Percentiles rank a stretch among this genome's conserved stretches.
These are phyloP conservation scores for Chlorodrepanis virens DNA, from an alignment of 2,113 vertebrate species.

Conservation along the genomic window DNA sequence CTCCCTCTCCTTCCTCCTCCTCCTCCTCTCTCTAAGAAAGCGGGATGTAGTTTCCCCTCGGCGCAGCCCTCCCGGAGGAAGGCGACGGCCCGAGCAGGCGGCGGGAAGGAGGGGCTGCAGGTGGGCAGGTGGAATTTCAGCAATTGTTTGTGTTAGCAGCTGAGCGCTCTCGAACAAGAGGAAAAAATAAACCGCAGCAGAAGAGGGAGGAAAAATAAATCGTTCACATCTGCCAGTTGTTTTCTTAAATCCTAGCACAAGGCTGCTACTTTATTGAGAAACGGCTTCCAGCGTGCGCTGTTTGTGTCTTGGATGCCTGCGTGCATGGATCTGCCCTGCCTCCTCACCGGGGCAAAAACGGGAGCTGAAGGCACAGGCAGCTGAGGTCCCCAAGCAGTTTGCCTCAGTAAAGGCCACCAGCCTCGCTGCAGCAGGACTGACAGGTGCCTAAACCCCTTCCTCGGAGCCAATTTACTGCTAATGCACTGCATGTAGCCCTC, in stretches of 20 bases:
- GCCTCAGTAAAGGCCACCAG: neutral
- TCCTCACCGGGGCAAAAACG: neutral
- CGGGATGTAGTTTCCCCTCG: neutral
- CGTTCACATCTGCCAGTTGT: conserved; percentile 28
- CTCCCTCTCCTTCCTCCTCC: conserved; percentile 17
- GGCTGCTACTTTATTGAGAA: neutral
- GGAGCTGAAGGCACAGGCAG: neutral
- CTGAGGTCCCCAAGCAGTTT: neutral
- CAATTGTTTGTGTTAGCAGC: conserved; percentile 27
- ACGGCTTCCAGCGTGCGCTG: neutral
- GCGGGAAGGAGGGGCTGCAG: neutral
- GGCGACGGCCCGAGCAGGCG: neutral
- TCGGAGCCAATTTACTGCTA: neutral
- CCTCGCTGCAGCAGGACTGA: accelerated
- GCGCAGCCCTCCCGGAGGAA: neutral
- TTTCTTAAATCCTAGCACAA: neutral
- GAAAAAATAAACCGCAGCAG: conserved; percentile 17
- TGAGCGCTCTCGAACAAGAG: conserved; percentile 12
- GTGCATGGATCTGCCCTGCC: neutral
- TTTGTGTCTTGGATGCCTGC: neutral
- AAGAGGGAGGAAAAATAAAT: conserved; percentile 36
- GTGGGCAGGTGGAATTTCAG: conserved; percentile 46
- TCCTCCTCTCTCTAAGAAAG: conserved; percentile 43
- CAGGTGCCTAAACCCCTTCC: neutral
- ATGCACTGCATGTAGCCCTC: accelerated